A percentile compares a stretch with the other conserved stretches of the same genome.
Evolutionary conservation across 2,888 invertebrate genomes (phyloP).

Genomic region (Lutraria lutraria): DNA sequence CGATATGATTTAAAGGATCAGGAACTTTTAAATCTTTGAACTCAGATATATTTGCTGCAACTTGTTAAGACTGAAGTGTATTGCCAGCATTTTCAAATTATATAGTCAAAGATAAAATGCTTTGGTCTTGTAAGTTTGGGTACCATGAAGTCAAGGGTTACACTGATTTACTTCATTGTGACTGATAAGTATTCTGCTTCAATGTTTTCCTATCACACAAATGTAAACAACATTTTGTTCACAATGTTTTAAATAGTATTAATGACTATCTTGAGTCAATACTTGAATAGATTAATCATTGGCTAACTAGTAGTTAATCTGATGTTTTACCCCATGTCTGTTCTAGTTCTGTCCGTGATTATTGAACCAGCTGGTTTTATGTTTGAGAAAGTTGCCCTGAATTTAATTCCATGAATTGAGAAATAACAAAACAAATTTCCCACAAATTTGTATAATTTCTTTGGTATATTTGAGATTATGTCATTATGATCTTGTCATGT

Average conservation of each 20-base stretch:
- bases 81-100: conserved; percentile 12
- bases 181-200: conserved; percentile 23
- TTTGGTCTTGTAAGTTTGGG: conserved; percentile 9
- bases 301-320: not conserved
- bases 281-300: conserved; percentile 31
- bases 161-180: not conserved
- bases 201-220: conserved; percentile 22
- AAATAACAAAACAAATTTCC: too few species aligned
- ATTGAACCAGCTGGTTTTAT: too few species aligned
- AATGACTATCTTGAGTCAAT: conserved; percentile 30
- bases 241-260: conserved; percentile 27
- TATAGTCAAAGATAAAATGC: conserved; percentile 1
- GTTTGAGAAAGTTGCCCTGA: not conserved
- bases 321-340: not conserved
- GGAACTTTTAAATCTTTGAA: too few species aligned
- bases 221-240: conserved; percentile 28
- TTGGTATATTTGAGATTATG: too few species aligned
- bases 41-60: not conserved
- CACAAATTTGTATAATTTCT: too few species aligned
- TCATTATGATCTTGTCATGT: too few species aligned
- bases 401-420: not conserved
- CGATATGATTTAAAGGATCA: too few species aligned
- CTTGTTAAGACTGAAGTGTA: not conserved
- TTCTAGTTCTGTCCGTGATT: not conserved
- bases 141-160: not conserved